Conservation (phyloP, 2,113 vertebrate species). For the Pteruthius melanotis region DNA sequence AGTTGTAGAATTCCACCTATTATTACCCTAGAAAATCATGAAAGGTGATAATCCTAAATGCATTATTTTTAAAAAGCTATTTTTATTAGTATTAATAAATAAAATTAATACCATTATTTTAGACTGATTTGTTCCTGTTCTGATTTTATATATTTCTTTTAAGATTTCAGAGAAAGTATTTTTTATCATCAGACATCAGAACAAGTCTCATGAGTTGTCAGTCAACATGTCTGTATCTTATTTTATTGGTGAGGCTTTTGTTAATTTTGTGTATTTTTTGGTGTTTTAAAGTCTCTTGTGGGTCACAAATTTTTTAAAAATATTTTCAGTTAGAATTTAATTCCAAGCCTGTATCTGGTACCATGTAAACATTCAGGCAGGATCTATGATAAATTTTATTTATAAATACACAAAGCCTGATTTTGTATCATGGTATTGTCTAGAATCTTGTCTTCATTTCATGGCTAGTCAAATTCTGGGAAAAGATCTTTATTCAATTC, state of each 20-base stretch:
- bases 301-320: not conserved
- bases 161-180: constrained; percentile 41
- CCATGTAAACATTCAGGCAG: not conserved
- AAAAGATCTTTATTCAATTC: not conserved
- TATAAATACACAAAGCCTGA: not conserved
- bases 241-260: constrained; percentile 42
- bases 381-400: not conserved
- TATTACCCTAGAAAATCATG: not conserved
- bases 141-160: constrained; percentile 53
- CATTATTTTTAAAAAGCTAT: not conserved
- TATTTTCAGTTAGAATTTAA: constrained; percentile 16
- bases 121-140: not conserved
- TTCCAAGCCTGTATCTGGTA: not conserved
- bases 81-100: not conserved
- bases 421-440: not conserved
- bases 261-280: constrained; percentile 38
- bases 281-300: constrained; percentile 22
- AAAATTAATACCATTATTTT: not conserved
- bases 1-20: not conserved
- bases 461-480: not conserved
- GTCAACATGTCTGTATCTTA: not conserved
- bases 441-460: not conserved
- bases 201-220: constrained; percentile 1
- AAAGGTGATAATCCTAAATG: not conserved
- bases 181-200: constrained; percentile 24